Evolutionary conservation across 2,797 vertebrate genomes (phyloP).

Genomic region (Jordanella pulchra): DNA sequence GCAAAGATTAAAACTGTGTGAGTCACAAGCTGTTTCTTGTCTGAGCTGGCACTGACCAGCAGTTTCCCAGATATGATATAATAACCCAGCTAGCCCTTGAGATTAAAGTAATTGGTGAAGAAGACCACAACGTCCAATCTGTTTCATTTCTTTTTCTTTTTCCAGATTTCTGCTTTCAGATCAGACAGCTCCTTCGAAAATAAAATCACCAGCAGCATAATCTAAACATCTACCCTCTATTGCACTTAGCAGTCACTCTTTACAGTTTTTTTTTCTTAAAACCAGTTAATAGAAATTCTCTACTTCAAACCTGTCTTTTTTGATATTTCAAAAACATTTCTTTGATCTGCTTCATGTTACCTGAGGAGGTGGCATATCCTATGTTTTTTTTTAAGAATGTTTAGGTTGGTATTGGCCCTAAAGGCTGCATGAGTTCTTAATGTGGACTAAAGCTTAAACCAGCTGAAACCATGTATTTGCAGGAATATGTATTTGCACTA

Average conservation of each 20-base stretch:
- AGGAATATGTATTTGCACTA: neutral
- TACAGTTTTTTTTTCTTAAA: neutral
- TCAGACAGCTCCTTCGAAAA: neutral
- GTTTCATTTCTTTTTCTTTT: neutral
- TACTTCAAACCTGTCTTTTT: neutral
- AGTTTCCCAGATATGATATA: neutral
- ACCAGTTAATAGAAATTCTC: neutral
- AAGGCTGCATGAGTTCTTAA: neutral
- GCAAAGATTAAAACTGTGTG: slow-evolving; percentile 3
- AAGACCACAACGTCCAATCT: neutral
- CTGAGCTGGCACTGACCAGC: slow-evolving; percentile 6
- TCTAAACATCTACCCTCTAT: neutral
- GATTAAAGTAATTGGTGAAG: slow-evolving; percentile 5
- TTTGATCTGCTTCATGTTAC: neutral
- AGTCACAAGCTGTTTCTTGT: slow-evolving; percentile 10
- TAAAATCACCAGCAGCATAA: slow-evolving; percentile 1
- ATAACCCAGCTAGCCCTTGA: slow-evolving; percentile 1
- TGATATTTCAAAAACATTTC: neutral
- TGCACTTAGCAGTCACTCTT: neutral
- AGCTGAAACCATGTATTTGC: too few species aligned
- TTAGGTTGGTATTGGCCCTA: neutral
- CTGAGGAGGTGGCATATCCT: neutral
- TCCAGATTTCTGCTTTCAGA: neutral
- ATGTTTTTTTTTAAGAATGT: neutral
- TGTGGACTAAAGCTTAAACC: neutral